Conservation (phyloP, 2,888 invertebrate genomes). For the Drosophila anomelani region DNA sequence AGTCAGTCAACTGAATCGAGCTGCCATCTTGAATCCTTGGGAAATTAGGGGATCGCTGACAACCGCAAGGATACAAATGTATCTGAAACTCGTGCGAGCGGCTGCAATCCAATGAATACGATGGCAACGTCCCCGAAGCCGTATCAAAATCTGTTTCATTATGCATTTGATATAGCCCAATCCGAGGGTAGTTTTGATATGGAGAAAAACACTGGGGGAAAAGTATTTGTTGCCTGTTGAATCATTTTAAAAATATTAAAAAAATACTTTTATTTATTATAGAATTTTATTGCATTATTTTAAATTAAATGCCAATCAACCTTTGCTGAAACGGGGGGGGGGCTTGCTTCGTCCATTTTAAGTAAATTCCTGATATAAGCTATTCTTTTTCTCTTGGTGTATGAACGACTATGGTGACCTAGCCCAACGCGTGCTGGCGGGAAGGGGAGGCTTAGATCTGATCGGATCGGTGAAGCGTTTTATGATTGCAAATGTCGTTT, state of each 20-base stretch:
- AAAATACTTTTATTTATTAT: accelerated
- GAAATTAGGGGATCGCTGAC: slow-evolving; percentile 47
- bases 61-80: slow-evolving; percentile 63
- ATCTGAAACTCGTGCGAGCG: slow-evolving; percentile 52
- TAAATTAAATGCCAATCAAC: neutral
- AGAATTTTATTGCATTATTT: neutral
- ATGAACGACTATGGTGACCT: slow-evolving; percentile 35
- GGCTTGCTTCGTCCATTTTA: accelerated
- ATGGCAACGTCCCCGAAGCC: slow-evolving; percentile 44
- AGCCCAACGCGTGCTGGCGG: slow-evolving; percentile 42
- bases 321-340: too few relatives aligned
- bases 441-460: slow-evolving; percentile 15
- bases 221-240: too few relatives aligned
- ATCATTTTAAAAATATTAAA: neutral
- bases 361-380: neutral
- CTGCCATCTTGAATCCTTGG: slow-evolving; percentile 53
- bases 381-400: neutral
- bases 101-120: slow-evolving; percentile 33
- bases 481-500: slow-evolving; percentile 67
- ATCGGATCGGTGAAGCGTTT: slow-evolving; percentile 44
- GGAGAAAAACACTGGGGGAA: neutral
- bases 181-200: slow-evolving; percentile 38
- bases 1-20: slow-evolving; percentile 5
- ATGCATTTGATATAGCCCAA: slow-evolving; percentile 44
- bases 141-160: slow-evolving; percentile 56